A percentile compares a stretch with the other conserved stretches of the same genome.
These are phyloP conservation scores for Epirrhoe tristata DNA, from an alignment of 2,888 invertebrate genomes.

Conservation along the genomic window DNA sequence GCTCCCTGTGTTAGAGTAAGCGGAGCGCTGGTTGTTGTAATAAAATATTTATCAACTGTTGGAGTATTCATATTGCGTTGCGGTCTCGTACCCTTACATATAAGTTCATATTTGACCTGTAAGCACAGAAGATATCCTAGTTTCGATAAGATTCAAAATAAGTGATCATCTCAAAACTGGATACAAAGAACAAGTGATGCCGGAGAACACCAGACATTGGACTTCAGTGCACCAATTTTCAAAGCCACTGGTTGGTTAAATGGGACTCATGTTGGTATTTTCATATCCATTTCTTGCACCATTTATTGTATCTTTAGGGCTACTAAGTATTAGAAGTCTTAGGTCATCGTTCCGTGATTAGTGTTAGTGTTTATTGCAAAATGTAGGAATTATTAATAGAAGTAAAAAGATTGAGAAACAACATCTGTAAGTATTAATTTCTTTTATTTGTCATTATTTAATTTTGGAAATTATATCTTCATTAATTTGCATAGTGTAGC, in stretches of 20 bases:
- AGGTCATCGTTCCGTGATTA: neutral
- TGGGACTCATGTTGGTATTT: constrained; percentile 9
- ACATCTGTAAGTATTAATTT: constrained; percentile 22
- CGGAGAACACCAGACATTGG: neutral
- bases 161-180: neutral
- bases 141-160: constrained; percentile 5
- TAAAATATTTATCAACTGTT: constrained; percentile 78
- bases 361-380: neutral
- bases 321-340: constrained; percentile 14
- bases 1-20: constrained; percentile 73
- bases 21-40: constrained; percentile 65
- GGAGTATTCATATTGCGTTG: constrained; percentile 77
- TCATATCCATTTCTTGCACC: constrained; percentile 7
- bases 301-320: constrained; percentile 40
- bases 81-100: constrained; percentile 67
- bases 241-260: neutral
- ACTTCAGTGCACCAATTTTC: neutral
- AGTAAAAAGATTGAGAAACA: neutral
- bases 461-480: neutral
- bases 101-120: constrained; percentile 39
- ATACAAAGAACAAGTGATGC: neutral
- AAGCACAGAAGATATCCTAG: constrained; percentile 10
- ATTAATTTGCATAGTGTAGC: neutral
- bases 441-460: constrained; percentile 3
- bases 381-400: neutral